phyloP scores from a whole-genome alignment of 1,140 invertebrate genomes.

The Caerostris extrusa region DNA sequence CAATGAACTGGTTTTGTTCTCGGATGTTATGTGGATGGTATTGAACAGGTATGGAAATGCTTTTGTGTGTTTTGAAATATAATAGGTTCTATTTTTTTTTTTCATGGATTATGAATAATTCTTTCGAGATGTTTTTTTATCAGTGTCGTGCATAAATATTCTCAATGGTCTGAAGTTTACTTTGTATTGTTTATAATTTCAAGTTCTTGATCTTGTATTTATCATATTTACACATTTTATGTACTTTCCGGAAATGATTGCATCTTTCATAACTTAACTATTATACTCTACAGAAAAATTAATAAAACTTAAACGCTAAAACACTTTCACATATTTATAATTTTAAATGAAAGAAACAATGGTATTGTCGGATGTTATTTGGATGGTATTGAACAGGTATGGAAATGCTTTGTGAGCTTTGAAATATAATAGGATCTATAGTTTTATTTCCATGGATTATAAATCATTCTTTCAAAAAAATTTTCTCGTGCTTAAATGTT shows the following conservation, averaged over 20 bases:
- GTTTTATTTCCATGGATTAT: not conserved
- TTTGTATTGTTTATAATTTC: no score
- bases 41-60: not conserved
- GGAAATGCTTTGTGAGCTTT: not conserved
- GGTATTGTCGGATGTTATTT: constrained; percentile 1
- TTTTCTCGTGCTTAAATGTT: no score
- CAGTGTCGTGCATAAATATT: no score
- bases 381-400: not conserved
- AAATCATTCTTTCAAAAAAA: not conserved
- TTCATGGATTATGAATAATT: not conserved
- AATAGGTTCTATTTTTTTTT: not conserved
- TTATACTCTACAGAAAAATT: no score
- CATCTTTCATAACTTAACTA: no score
- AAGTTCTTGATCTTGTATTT: no score
- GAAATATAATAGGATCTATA: not conserved
- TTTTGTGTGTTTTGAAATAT: not conserved
- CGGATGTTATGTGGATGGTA: not conserved
- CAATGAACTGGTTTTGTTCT: not conserved
- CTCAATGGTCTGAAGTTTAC: no score
- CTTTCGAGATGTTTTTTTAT: not conserved
- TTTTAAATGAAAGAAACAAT: no score
- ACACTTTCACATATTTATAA: no score
- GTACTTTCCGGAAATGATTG: no score
- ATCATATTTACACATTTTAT: no score
- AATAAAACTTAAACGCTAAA: no score